Evolutionary conservation across 23 tunicate genomes (phyloP).

Genomic region (Styela plicata): DNA sequence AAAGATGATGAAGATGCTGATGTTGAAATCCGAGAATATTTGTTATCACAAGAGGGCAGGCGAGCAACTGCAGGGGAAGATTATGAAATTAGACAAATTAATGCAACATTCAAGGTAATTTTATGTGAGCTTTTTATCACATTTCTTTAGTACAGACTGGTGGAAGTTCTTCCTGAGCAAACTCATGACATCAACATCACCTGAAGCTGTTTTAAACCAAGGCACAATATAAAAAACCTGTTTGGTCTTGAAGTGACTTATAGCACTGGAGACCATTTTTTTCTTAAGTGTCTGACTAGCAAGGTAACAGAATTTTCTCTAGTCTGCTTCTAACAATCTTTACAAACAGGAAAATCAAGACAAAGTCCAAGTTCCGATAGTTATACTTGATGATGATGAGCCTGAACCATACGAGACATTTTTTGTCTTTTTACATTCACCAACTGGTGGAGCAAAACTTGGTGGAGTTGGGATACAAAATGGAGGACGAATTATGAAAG

Average conservation of each 20-base stretch:
- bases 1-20: constrained; percentile 1
- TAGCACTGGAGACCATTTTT: too few species aligned
- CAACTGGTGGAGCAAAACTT: constrained; percentile 70
- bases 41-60: constrained; percentile 21
- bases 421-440: constrained; percentile 53
- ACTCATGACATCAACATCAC: not conserved
- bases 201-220: not conserved
- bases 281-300: too few species aligned
- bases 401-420: constrained; percentile 74
- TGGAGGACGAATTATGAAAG: constrained; percentile 23
- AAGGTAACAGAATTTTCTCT: too few species aligned
- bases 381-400: constrained; percentile 55
- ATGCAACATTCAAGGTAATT: constrained; percentile 59
- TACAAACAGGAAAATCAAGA: constrained; percentile 63
- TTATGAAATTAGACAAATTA: constrained; percentile 53
- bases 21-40: constrained; percentile 1
- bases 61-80: constrained; percentile 46
- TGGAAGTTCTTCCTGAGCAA: not conserved
- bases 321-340: too few species aligned
- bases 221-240: not conserved
- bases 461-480: constrained; percentile 19
- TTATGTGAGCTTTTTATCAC: not conserved
- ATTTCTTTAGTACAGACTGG: too few species aligned
- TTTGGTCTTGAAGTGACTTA: too few species aligned
- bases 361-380: constrained; percentile 40